A percentile compares a stretch with the other conserved stretches of the same genome.
phyloP scores from a whole-genome alignment of 1,140 invertebrate genomes.

The Trichonephila clavipes region DNA sequence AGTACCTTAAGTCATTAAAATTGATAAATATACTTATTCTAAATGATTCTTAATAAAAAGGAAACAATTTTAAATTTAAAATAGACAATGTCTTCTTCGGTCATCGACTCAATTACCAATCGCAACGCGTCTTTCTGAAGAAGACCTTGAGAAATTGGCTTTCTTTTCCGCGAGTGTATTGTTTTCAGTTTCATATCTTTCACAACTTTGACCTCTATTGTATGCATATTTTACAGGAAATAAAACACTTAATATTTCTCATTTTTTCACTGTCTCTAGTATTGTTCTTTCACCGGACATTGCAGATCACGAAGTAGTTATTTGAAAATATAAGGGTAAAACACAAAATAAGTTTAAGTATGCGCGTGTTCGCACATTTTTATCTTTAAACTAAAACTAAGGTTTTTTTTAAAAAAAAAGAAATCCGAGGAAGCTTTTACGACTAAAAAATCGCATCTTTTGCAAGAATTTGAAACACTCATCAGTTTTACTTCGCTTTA shows the following conservation, averaged over 20 bases:
- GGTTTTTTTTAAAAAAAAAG: too few relatives aligned
- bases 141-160: constrained; percentile 13
- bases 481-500: too few relatives aligned
- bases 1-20: too few relatives aligned
- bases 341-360: too few relatives aligned
- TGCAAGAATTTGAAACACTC: too few relatives aligned
- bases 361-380: too few relatives aligned
- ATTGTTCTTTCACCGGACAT: background rate
- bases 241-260: constrained; percentile 5
- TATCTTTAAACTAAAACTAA: too few relatives aligned
- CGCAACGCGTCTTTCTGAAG: background rate
- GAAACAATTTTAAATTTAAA: background rate
- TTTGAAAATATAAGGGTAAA: background rate
- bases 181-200: constrained; percentile 5
- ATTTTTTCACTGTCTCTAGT: background rate
- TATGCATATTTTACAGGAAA: constrained; percentile 30
- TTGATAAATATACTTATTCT: too few relatives aligned
- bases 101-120: background rate
- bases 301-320: background rate
- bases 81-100: background rate
- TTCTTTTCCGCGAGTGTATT: background rate
- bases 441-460: too few relatives aligned
- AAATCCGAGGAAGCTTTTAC: too few relatives aligned
- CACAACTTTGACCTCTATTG: constrained; percentile 11
- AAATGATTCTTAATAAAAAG: background rate